Percentiles rank a stretch among this genome's conserved stretches.
phyloP scores from a whole-genome alignment of 2,888 invertebrate species.

The Dendrolimus pini region DNA sequence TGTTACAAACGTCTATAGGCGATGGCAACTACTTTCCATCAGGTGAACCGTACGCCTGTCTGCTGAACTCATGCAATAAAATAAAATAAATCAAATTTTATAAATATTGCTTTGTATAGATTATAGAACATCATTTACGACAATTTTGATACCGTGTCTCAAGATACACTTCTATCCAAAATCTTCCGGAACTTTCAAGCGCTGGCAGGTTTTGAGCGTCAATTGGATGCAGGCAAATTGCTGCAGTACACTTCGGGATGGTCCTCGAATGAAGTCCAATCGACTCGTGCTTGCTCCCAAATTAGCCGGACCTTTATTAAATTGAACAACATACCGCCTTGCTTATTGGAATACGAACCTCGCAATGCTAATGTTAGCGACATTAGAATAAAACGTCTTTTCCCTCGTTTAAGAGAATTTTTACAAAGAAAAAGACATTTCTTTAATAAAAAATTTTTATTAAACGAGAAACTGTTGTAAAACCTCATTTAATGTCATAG shows the following conservation, averaged over 20 bases:
- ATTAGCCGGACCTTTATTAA: slow-evolving; percentile 53
- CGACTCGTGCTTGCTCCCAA: slow-evolving; percentile 35
- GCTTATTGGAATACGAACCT: slow-evolving; percentile 16
- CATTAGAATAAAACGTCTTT: slow-evolving; percentile 16
- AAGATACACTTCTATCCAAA: no score
- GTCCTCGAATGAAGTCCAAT: slow-evolving; percentile 28
- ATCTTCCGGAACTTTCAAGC: no score
- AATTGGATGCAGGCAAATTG: slow-evolving; percentile 54
- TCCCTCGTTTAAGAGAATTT: background rate
- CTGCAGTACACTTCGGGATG: slow-evolving; percentile 44
- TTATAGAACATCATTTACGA: no score
- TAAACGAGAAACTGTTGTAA: no score
- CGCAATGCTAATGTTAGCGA: slow-evolving; percentile 1
- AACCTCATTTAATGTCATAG: no score
- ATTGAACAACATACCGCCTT: slow-evolving; percentile 45
- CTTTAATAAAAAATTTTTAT: background rate
- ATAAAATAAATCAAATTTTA: no score
- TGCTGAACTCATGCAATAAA: no score
- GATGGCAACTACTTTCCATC: no score
- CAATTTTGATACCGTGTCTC: no score
- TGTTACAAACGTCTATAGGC: no score
- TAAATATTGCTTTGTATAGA: no score
- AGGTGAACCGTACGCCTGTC: no score
- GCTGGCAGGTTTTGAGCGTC: slow-evolving; percentile 24
- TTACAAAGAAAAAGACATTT: background rate